Evolutionary conservation across 2,888 invertebrate genomes (phyloP), one percentile per base, ranked within the genome.

Genomic region (Leptopterna dolabrata): DNA sequence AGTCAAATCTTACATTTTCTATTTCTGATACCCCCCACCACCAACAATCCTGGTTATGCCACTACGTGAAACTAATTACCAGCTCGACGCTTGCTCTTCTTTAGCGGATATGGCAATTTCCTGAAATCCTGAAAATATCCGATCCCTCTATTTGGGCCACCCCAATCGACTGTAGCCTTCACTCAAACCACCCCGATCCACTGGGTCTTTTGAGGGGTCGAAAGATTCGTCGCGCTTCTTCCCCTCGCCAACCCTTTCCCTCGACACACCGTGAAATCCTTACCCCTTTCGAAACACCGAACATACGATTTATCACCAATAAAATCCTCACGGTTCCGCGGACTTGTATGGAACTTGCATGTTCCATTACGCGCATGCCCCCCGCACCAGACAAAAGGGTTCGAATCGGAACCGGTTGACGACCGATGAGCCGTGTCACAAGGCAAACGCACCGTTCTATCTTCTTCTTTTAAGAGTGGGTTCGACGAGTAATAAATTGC

Each of bases 231-330:
- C 24, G 1, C 63, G 24, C 63, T 19, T 63, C 63, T 4, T 24
- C 24, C 63, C 63, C 4, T 19, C 11, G 27, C 19, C 63, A 63
- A 63, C 63, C 24, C 24, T 63, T 63, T 63, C 24, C 7, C 24
- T 63, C 24, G 24, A 19, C 36, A 24, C 19, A 4, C 63, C 63
- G 63, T 63, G 63, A 63, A 63, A 63, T 76, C 41, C 4, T 76
- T 29, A 76, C 73, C 73, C 73, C 73, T 76, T 41, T 41, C 73
- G 36, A 16, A 27, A 3, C 73, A 2, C 63, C 16, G n/a, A 11
- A 30, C 36, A 16, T 27, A 19, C 73, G 73, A 76, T 76, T 76
- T 76, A 76, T 76, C 73, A 19, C 73, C 73, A 76, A 29, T 76
- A 76, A 76, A 76, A 76, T 76, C 19, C 14, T 30, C 41, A 41